Conservation (phyloP, 2,113 vertebrate genomes). For the Chrysemys picta region DNA sequence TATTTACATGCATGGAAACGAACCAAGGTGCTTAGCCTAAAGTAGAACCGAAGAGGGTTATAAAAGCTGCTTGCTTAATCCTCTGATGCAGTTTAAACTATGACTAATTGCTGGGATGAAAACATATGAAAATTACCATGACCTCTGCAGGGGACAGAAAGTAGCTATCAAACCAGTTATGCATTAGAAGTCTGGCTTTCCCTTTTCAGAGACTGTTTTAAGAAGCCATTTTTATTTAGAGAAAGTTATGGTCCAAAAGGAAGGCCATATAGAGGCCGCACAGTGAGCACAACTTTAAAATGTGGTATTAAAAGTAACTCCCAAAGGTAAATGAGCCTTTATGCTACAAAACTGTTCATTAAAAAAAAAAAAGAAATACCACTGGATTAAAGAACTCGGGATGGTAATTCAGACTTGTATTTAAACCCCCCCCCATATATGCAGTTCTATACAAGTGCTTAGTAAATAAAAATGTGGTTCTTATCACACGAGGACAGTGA, state of each 20-base stretch:
- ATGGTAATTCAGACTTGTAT: background rate
- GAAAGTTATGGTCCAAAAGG: background rate
- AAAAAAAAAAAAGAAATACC: background rate
- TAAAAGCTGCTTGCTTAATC: background rate
- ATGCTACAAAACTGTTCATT: background rate
- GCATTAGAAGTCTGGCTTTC: rapidly evolving
- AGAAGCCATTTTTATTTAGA: background rate
- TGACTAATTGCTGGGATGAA: background rate
- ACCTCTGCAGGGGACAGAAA: background rate
- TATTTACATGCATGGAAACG: background rate
- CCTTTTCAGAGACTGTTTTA: background rate
- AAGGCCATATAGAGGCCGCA: background rate
- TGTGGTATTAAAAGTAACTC: background rate
- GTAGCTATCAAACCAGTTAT: rapidly evolving
- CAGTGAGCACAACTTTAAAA: background rate
- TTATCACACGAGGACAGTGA: background rate
- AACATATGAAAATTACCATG: background rate
- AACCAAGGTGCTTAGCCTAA: background rate
- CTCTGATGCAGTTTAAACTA: background rate
- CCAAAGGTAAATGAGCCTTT: background rate
- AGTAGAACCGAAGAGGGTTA: background rate
- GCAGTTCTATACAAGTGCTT: background rate
- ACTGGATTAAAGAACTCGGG: background rate
- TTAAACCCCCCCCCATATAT: background rate
- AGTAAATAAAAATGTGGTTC: background rate